Base-by-base conservation (phyloP, 2,797 vertebrate species). In the Thamnophis elegans region DNA sequence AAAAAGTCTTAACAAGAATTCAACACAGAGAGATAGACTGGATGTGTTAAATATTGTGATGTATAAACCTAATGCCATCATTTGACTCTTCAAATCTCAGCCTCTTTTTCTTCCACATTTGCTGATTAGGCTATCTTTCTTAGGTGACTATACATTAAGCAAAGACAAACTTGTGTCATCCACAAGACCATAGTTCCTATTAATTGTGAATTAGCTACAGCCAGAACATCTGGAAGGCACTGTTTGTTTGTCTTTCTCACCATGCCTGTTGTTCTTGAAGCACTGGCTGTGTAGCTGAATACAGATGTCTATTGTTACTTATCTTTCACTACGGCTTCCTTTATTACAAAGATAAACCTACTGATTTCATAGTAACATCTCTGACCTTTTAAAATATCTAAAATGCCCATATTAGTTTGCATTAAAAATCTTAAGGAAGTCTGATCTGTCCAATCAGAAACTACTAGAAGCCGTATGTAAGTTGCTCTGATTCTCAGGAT, bases 101-200 rank as follows among this genome's bases (percentile, higher is more conserved):
- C 59, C 2, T 89, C 0, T 1, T 32, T 91, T 85, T 1, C 1
- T 87, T 90, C 28, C 22, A 92, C 4, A 47, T 3, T 58, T 4
- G 55, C 73, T 92, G 36, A 53, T 58, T 8, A 28, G 5, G 3
- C 28, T 82, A 68, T 91, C 32, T 85, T 94, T 89, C 58, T 85
- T 87, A 82, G 16, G 42, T 59, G 87, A 87, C 53, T 92, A 94
- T 95, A 88, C 90, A 92, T 91, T 94, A 20, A 78, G 73, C 92
- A 94, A 93, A 92, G 86, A 62, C 82, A 95, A 91, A 94, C 68
- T 51, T 94, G 5, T 87, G 32, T 53, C 14, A 54, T 88, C 87
- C 54, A 88, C 36, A 47, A 82, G 42, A 82, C 36, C 18, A 42
- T 78, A 78, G 20, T 47, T 78, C 73, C 36, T 82, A 47, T 82